Conservation (phyloP, 2,797 vertebrate genomes). For the Pagetopsis macropterus region DNA sequence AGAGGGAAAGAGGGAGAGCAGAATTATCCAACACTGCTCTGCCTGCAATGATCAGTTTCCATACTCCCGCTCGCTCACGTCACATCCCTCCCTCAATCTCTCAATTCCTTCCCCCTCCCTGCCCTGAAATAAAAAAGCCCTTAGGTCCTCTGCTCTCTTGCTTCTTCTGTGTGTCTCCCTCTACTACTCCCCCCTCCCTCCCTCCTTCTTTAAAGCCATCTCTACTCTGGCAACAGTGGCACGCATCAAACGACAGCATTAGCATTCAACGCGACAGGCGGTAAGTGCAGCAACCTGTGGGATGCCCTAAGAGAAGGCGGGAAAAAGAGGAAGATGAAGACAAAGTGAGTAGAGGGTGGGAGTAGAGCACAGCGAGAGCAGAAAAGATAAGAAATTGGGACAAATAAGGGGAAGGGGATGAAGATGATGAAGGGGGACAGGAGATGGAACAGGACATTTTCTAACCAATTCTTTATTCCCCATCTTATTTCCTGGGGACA, state of each 20-base stretch:
- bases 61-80: constrained; percentile 73
- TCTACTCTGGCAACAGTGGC: constrained; percentile 34
- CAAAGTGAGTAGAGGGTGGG: neutral
- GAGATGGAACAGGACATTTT: neutral
- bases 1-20: constrained; percentile 14
- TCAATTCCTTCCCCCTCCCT: constrained; percentile 49
- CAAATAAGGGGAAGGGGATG: constrained; percentile 1
- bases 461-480: neutral
- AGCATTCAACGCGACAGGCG: constrained; percentile 41
- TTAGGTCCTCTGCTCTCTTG: constrained; percentile 42
- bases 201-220: constrained; percentile 15
- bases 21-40: constrained; percentile 55
- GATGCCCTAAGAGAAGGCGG: constrained; percentile 23
- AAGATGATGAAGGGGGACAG: constrained; percentile 9
- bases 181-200: neutral
- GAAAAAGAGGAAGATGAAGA: constrained; percentile 15
- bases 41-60: constrained; percentile 79
- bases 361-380: neutral
- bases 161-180: constrained; percentile 26
- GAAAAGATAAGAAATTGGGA: constrained; percentile 6
- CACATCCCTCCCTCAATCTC: constrained; percentile 56
- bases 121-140: constrained; percentile 24
- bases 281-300: constrained; percentile 58
- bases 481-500: neutral
- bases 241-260: constrained; percentile 39